Conservation (phyloP, 2,888 invertebrate genomes). For the Caenorhabditis virilis region DNA sequence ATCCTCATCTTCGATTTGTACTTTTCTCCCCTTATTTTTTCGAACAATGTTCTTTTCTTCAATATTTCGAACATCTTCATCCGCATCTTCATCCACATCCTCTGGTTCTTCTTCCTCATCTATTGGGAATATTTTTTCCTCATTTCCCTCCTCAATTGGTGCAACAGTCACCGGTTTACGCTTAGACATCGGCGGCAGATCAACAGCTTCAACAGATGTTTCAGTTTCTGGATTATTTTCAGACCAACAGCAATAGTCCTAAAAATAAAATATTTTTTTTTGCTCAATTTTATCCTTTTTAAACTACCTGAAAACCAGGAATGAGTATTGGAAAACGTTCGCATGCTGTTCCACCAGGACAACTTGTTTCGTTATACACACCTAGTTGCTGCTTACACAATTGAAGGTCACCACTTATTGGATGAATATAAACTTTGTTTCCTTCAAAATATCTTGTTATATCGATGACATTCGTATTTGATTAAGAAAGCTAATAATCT, state of each 20-base stretch:
- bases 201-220: constrained; percentile 4
- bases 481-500: not conserved
- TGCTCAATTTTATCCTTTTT: not conserved
- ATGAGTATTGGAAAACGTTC: constrained; percentile 57
- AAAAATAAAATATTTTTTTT: constrained; percentile 1
- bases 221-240: constrained; percentile 38
- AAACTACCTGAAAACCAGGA: constrained; percentile 5
- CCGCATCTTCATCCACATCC: constrained; percentile 5
- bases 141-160: constrained; percentile 25
- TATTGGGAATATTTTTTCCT: constrained; percentile 27
- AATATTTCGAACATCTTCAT: too few species aligned
- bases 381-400: constrained; percentile 56
- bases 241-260: constrained; percentile 58
- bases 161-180: constrained; percentile 31
- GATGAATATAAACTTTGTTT: constrained; percentile 53
- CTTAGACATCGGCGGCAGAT: constrained; percentile 26
- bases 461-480: too few species aligned
- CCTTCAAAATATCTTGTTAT: too few species aligned
- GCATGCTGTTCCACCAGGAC: constrained; percentile 58
- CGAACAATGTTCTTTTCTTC: not conserved
- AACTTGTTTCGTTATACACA: constrained; percentile 55
- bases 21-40: constrained; percentile 10
- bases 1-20: constrained; percentile 19
- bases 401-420: constrained; percentile 56
- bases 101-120: constrained; percentile 28